Evolutionary conservation across 2,797 vertebrate species (phyloP), one percentile per base, ranked within the genome.

Genomic region (Peromyscus nudipes): DNA sequence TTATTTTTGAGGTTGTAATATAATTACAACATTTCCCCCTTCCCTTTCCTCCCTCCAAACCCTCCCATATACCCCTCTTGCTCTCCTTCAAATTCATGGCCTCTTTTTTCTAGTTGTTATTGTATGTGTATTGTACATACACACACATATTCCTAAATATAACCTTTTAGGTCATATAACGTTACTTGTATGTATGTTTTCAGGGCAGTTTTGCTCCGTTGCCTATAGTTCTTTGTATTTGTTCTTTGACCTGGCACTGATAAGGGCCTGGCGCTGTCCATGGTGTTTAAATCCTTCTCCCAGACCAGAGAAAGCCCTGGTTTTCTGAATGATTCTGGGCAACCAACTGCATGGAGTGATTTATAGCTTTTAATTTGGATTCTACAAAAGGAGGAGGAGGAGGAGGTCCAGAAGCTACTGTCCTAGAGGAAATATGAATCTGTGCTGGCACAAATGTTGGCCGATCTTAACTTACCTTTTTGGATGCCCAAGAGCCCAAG

Each of bases 261-360:
- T 69, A 6, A 5, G 64, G 40, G 27, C 7, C 40, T 2, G 52
- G 84, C 7, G 65, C 93, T 92, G 95, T 93, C 93, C 73, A 29
- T 76, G 92, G 88, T 76, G 91, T n/a, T 7, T 6, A 14, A 55
- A 40, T 52, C 46, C 65, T 79, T 9, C 0, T 0, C 1, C 14
- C 1, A 13, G 12, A 46, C 37, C 5, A 3, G 23, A 21, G 49
- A 21, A 37, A 62, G 12, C 1, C 4, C 31, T 23, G 46, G 62
- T 73, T 49, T 79, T 60, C 69, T 73, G 21, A n/a, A 31, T 3
- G 27, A 77, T 27, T 10, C 40, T n/a, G 67, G 11, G 49, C 27
- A 10, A 1, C 25, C 6, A 65, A 84, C 40, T 23, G 65, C 5
- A 29, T 2, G 0, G 13, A 40, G 11, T 1, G 4, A 4, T 1